Evolutionary conservation across 2,113 vertebrate genomes (phyloP).

Genomic region (Stegastes partitus): DNA sequence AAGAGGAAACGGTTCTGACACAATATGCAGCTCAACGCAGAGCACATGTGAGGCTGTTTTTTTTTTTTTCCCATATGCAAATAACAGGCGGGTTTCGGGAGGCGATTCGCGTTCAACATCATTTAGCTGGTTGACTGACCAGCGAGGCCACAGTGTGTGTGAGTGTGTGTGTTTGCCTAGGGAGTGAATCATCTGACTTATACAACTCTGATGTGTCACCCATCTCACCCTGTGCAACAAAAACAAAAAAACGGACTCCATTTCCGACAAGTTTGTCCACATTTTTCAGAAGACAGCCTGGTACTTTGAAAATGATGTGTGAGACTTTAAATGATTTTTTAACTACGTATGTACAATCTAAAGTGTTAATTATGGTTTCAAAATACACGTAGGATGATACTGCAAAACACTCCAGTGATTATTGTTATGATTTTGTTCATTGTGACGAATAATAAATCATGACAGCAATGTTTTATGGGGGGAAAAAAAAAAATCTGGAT

Average conservation of each 20-base stretch:
- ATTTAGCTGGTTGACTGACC: constrained; percentile 67
- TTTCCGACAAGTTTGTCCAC: constrained; percentile 14
- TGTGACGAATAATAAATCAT: constrained; percentile 6
- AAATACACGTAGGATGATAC: too few relatives aligned
- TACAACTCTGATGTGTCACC: constrained; percentile 65
- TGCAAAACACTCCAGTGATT: not conserved
- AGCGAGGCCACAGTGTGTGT: constrained; percentile 41
- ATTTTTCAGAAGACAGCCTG: not conserved
- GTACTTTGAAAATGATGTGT: not conserved
- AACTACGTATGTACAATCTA: too few relatives aligned
- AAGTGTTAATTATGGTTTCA: too few relatives aligned
- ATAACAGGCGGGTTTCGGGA: constrained; percentile 62
- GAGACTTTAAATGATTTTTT: not conserved
- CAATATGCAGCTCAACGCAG: constrained; percentile 32
- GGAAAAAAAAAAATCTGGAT: constrained; percentile 3
- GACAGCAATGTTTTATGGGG: not conserved
- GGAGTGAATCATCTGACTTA: constrained; percentile 70
- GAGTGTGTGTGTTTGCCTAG: constrained; percentile 53
- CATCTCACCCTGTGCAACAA: constrained; percentile 44
- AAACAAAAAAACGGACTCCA: constrained; percentile 25
- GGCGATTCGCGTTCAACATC: constrained; percentile 63
- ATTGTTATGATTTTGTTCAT: not conserved
- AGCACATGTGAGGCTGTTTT: constrained; percentile 43
- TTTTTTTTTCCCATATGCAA: constrained; percentile 72
- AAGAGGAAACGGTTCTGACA: constrained; percentile 12